A percentile compares a stretch with the other conserved stretches of the same genome.
These are phyloP conservation scores for Mormyrus lacerda DNA, from an alignment of 2,113 vertebrate species.

Conservation along the genomic window DNA sequence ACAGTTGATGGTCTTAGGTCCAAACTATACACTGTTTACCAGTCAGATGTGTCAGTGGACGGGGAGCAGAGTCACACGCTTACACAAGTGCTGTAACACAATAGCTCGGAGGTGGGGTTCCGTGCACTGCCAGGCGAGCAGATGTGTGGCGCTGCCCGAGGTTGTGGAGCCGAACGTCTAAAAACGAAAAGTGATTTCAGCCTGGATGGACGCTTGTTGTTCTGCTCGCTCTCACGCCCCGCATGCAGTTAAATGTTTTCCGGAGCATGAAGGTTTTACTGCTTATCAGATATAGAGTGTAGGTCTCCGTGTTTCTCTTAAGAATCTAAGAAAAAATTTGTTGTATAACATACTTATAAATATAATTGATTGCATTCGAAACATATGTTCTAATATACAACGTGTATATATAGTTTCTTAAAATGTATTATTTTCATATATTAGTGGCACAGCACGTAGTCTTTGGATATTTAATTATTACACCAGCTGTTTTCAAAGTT, in stretches of 20 bases:
- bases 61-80: not conserved
- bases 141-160: not conserved
- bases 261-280: not conserved
- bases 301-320: not conserved
- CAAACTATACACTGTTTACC: not conserved
- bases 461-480: not conserved
- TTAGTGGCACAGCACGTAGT: not conserved
- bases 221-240: not conserved
- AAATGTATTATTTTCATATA: not conserved
- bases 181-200: not conserved
- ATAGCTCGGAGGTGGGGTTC: not conserved
- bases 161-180: not conserved
- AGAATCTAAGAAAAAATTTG: not conserved
- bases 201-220: not conserved
- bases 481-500: not conserved
- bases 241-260: not conserved
- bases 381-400: not conserved
- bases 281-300: not conserved
- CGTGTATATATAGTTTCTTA: not conserved
- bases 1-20: not conserved
- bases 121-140: not conserved
- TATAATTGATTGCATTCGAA: not conserved
- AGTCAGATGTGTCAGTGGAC: not conserved
- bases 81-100: not conserved
- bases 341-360: not conserved